A percentile compares a stretch with the other conserved stretches of the same genome.
Conservation (phyloP, 1,140 invertebrate species). For the Pachyrhynchus sulphureomaculatus region DNA sequence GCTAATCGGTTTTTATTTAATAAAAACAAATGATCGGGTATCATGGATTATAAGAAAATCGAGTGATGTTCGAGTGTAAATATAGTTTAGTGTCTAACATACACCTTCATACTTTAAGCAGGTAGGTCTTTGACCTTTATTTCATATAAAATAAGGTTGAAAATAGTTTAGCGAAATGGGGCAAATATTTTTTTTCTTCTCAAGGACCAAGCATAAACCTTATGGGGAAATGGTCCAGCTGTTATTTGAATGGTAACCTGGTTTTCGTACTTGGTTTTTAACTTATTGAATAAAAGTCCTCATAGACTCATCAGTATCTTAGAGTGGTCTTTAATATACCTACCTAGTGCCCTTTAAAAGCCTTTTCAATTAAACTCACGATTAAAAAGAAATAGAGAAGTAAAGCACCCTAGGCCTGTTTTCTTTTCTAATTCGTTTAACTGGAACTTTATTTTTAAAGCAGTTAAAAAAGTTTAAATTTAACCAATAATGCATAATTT, state of each 20-base stretch:
- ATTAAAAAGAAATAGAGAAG: too few relatives aligned
- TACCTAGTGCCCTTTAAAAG: too few relatives aligned
- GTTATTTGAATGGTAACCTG: neutral
- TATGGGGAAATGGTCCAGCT: neutral
- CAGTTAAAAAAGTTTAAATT: too few relatives aligned
- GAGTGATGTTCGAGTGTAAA: constrained; percentile 35
- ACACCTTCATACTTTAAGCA: constrained; percentile 7
- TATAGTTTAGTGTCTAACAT: constrained; percentile 17
- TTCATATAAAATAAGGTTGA: constrained; percentile 12
- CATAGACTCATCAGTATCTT: too few relatives aligned
- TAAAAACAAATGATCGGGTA: constrained; percentile 15
- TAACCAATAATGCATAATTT: constrained; percentile 1
- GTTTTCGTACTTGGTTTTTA: too few relatives aligned
- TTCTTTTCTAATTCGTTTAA: too few relatives aligned
- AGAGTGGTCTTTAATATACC: too few relatives aligned
- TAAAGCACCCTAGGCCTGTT: too few relatives aligned
- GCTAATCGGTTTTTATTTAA: constrained; percentile 25
- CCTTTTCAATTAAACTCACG: too few relatives aligned
- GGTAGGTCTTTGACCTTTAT: constrained; percentile 27
- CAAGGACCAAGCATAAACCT: too few relatives aligned
- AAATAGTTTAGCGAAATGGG: neutral
- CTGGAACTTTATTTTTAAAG: too few relatives aligned
- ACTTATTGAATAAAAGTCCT: too few relatives aligned
- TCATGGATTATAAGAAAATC: constrained; percentile 27
- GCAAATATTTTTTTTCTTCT: constrained; percentile 5